phyloP scores from a whole-genome alignment of 1,140 invertebrate species.

The Diprion similis region DNA sequence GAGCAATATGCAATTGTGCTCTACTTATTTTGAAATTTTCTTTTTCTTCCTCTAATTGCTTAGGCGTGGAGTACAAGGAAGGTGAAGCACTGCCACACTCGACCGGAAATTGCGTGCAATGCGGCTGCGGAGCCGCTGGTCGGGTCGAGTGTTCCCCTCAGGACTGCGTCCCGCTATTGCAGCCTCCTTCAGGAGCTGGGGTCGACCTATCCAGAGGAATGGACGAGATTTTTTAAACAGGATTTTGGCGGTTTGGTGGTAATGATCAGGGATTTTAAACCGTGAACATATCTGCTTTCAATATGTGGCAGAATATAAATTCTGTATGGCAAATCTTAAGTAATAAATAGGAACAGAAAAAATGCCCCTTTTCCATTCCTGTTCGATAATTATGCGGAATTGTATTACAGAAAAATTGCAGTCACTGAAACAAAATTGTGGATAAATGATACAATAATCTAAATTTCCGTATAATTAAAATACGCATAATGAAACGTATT shows the following conservation, averaged over 20 bases:
- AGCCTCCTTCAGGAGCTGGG: slow-evolving; percentile 38
- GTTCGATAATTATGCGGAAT: too few relatives aligned
- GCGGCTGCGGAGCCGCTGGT: slow-evolving; percentile 69
- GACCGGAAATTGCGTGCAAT: slow-evolving; percentile 74
- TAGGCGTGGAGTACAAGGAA: slow-evolving; percentile 69
- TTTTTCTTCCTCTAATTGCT: slow-evolving; percentile 16
- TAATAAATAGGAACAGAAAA: too few relatives aligned
- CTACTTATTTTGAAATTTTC: slow-evolving; percentile 9
- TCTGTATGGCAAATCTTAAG: too few relatives aligned
- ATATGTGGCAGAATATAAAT: background rate
- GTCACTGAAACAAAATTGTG: too few relatives aligned
- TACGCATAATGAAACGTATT: too few relatives aligned
- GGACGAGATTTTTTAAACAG: slow-evolving; percentile 49
- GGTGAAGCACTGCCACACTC: slow-evolving; percentile 71
- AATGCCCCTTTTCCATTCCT: too few relatives aligned
- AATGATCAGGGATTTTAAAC: background rate
- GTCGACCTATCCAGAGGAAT: slow-evolving; percentile 31
- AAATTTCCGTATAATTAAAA: too few relatives aligned
- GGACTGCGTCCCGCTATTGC: slow-evolving; percentile 62
- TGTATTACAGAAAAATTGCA: too few relatives aligned
- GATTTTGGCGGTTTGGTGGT: background rate
- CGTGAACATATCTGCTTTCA: background rate
- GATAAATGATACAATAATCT: too few relatives aligned
- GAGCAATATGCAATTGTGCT: too few relatives aligned
- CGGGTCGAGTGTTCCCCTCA: slow-evolving; percentile 72